phyloP scores from a whole-genome alignment of 2,888 invertebrate species.

The Drosophila recens region DNA sequence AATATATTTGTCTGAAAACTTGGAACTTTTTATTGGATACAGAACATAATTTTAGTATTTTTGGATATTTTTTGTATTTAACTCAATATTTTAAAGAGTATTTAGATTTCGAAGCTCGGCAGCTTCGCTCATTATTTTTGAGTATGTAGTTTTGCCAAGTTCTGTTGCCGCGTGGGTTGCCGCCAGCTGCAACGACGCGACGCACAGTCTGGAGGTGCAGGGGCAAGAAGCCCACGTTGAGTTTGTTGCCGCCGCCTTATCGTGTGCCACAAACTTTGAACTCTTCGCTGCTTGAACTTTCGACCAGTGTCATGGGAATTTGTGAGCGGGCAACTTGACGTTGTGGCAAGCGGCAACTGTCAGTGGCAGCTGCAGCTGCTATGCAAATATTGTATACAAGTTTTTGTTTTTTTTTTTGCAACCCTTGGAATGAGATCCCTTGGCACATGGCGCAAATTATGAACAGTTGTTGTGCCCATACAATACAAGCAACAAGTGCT shows the following conservation, averaged over 20 bases:
- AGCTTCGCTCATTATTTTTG: background rate
- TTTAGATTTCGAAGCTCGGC: background rate
- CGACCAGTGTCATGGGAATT: conserved; percentile 61
- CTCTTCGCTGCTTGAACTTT: conserved; percentile 62
- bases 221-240: conserved; percentile 49
- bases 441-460: conserved; percentile 70
- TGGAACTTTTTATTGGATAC: too few relatives aligned
- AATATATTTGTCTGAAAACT: too few relatives aligned
- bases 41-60: too few relatives aligned
- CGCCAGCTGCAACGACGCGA: conserved; percentile 55
- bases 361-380: conserved; percentile 43
- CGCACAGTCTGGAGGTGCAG: conserved; percentile 52
- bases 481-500: conserved; percentile 48
- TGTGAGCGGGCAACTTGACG: conserved; percentile 6
- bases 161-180: conserved; percentile 53
- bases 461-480: conserved; percentile 56
- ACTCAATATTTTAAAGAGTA: background rate
- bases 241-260: conserved; percentile 47
- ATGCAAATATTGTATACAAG: conserved; percentile 46
- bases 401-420: conserved; percentile 18
- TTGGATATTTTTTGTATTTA: too few relatives aligned
- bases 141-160: conserved; percentile 25
- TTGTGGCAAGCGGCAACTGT: conserved; percentile 14
- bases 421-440: conserved; percentile 38
- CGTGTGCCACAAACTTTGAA: conserved; percentile 64